Conservation (phyloP, 2,888 invertebrate species). For the Drosophila leonis region DNA sequence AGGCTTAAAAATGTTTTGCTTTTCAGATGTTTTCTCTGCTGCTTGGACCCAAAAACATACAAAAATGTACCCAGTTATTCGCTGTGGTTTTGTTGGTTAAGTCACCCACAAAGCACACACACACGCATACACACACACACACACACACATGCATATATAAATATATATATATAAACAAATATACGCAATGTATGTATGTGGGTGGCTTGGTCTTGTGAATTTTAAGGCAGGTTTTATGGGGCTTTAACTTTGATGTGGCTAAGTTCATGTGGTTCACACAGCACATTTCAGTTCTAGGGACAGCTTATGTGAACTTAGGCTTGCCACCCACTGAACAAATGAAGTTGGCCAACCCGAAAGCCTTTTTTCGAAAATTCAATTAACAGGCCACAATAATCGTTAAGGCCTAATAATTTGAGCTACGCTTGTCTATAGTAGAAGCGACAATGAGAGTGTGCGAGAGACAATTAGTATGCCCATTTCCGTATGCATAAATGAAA, state of each 20-base stretch:
- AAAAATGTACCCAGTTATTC: conserved; percentile 49
- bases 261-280: conserved; percentile 31
- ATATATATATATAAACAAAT: neutral
- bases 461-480: neutral
- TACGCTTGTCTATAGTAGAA: neutral
- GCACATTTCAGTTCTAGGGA: conserved; percentile 19
- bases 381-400: conserved; percentile 3
- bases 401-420: neutral
- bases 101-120: conserved; percentile 36
- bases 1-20: conserved; percentile 62
- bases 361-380: neutral
- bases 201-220: conserved; percentile 29
- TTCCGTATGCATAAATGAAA: neutral
- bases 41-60: conserved; percentile 27
- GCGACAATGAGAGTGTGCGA: neutral
- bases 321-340: neutral
- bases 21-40: conserved; percentile 45
- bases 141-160: neutral
- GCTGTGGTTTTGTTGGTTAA: conserved; percentile 53
- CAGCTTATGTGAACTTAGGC: conserved; percentile 22
- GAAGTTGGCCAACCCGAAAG: neutral
- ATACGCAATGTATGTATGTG: neutral
- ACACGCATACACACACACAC: conserved; percentile 3
- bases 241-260: conserved; percentile 64
- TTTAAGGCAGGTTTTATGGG: conserved; percentile 40